phyloP scores from a whole-genome alignment of 2,888 invertebrate species.

The Hetaerina titia region DNA sequence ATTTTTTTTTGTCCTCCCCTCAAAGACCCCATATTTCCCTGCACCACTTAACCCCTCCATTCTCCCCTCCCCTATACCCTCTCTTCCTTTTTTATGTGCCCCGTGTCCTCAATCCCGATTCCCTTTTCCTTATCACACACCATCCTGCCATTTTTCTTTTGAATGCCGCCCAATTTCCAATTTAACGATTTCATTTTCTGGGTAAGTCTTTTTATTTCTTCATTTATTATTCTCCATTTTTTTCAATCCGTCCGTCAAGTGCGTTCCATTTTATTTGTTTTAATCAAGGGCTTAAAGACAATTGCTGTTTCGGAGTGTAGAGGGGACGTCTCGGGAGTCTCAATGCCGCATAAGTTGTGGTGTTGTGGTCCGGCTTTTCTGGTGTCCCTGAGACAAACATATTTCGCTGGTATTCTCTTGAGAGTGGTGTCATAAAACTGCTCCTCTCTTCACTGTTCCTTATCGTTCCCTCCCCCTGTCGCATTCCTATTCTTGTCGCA shows the following conservation, averaged over 20 bases:
- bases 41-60: constrained; percentile 18
- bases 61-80: neutral
- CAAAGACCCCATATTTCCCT: constrained; percentile 21
- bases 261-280: neutral
- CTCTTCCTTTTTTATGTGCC: neutral
- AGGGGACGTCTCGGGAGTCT: neutral
- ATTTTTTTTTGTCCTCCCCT: neutral
- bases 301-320: neutral
- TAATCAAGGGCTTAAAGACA: neutral
- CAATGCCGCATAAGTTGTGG: neutral
- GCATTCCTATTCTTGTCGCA: neutral
- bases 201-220: neutral
- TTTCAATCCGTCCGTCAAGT: neutral
- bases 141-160: constrained; percentile 29
- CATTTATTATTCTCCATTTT: neutral
- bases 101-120: neutral
- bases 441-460: neutral
- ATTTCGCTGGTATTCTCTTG: neutral
- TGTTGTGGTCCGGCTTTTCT: neutral
- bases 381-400: constrained; percentile 23
- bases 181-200: constrained; percentile 39
- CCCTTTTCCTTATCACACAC: constrained; percentile 17
- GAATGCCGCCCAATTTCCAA: constrained; percentile 2
- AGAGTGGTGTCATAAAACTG: constrained; percentile 14
- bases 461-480: neutral